A percentile compares a stretch with the other conserved stretches of the same genome.
Evolutionary conservation across 2,888 invertebrate genomes (phyloP).

Genomic region (Sceliomorpha sp.): DNA sequence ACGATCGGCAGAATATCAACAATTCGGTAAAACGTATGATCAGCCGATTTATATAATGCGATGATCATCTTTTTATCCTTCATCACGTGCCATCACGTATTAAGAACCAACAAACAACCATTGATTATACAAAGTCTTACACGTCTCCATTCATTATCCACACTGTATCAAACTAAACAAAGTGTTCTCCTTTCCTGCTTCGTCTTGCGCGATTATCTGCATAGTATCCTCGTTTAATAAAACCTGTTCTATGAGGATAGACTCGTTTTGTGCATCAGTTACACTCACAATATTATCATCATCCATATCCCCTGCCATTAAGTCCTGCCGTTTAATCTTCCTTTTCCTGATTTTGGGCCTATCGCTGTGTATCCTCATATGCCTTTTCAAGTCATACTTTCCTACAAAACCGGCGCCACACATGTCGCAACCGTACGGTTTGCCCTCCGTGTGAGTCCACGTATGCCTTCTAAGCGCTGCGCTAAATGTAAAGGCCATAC

Average conservation of each 20-base stretch:
- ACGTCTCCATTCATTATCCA: conserved; percentile 61
- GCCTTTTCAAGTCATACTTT: conserved; percentile 74
- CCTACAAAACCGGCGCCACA: conserved; percentile 74
- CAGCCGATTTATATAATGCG: no score
- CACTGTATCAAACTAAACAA: conserved; percentile 73
- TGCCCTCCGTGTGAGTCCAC: conserved; percentile 72
- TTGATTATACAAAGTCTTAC: no score
- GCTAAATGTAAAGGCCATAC: conserved; percentile 74
- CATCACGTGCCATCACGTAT: no score
- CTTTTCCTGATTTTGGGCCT: conserved; percentile 60
- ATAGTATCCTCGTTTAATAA: conserved; percentile 66
- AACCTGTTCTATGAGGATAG: conserved; percentile 70
- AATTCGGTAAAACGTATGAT: no score
- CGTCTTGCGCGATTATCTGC: conserved; percentile 65
- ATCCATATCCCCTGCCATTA: conserved; percentile 33
- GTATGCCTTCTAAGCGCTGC: conserved; percentile 75
- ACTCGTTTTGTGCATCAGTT: conserved; percentile 54
- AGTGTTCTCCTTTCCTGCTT: conserved; percentile 75
- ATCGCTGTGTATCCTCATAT: conserved; percentile 73
- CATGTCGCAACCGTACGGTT: conserved; percentile 73
- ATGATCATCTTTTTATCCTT: no score
- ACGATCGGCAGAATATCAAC: no score
- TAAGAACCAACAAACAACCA: no score
- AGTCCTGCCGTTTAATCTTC: conserved; percentile 42
- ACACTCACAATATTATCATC: conserved; percentile 47